phyloP scores from a whole-genome alignment of 2,797 vertebrate species.

The Tauraco hartlaubi region DNA sequence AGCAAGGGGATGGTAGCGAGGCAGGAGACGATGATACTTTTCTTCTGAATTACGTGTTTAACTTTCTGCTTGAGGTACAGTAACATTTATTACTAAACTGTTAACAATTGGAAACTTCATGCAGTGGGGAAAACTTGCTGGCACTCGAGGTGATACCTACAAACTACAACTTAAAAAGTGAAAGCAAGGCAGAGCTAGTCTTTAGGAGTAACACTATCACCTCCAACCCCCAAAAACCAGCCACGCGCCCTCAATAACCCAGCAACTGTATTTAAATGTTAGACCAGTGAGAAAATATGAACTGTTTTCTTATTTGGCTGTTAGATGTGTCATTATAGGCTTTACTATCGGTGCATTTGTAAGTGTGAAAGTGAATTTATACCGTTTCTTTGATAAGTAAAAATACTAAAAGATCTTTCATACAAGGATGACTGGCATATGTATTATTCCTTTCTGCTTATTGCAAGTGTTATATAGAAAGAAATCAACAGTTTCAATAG shows the following conservation, averaged over 20 bases:
- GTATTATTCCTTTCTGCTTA: background rate
- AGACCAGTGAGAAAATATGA: background rate
- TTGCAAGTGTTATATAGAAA: background rate
- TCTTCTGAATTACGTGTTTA: conserved; percentile 90
- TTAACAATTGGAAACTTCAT: background rate
- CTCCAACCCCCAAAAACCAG: background rate
- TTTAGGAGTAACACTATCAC: background rate
- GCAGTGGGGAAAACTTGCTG: background rate
- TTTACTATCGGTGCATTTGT: background rate
- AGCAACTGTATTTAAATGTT: background rate
- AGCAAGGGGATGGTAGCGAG: conserved; percentile 66
- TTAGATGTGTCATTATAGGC: background rate
- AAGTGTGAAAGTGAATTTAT: background rate
- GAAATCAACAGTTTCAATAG: background rate
- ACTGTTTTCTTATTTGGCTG: background rate
- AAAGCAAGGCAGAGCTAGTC: background rate
- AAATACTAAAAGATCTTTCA: background rate
- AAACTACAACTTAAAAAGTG: background rate
- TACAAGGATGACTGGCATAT: background rate
- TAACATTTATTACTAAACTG: background rate
- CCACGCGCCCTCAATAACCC: background rate
- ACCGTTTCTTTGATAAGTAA: background rate
- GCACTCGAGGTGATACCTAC: fast-evolving
- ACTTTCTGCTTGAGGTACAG: conserved; percentile 92
- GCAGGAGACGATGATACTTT: conserved; percentile 81